Percentiles rank a stretch among this genome's conserved stretches.
These are phyloP conservation scores for Eumeta japonica DNA, from an alignment of 1,140 invertebrate genomes.

Conservation along the genomic window DNA sequence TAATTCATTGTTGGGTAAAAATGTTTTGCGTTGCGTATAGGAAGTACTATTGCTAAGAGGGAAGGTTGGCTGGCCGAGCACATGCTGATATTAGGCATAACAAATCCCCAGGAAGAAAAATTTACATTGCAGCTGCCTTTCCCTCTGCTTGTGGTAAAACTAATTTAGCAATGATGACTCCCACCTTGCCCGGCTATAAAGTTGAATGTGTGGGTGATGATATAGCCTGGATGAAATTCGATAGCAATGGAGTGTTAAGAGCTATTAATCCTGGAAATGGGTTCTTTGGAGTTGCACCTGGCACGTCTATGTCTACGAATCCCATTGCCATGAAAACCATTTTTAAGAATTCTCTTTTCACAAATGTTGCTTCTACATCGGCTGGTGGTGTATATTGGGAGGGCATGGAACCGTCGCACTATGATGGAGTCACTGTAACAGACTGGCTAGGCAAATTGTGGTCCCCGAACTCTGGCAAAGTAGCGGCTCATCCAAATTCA, in stretches of 20 bases:
- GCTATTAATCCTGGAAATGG: conserved; percentile 99
- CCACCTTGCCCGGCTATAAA: conserved; percentile 91
- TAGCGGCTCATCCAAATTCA: conserved; percentile 92
- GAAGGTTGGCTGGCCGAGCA: no score
- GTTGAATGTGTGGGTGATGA: conserved; percentile 89
- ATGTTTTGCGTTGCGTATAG: no score
- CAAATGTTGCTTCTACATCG: conserved; percentile 94
- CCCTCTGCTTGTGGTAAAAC: conserved; percentile 99
- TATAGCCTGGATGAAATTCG: conserved; percentile 97
- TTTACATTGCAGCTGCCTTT: conserved; percentile 96
- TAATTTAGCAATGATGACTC: conserved; percentile 97
- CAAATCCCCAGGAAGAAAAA: conserved; percentile 85
- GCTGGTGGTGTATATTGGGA: conserved; percentile 99
- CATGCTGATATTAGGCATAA: conserved; percentile 93
- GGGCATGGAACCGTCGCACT: conserved; percentile 70
- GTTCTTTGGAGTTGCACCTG: conserved; percentile 68
- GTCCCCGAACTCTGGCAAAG: conserved; percentile 67
- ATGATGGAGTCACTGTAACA: conserved; percentile 67
- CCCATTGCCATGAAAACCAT: conserved; percentile 97
- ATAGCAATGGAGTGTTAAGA: conserved; percentile 81
- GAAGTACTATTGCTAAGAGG: no score
- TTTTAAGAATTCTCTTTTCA: conserved; percentile 93
- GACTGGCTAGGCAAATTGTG: conserved; percentile 86
- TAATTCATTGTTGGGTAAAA: no score
- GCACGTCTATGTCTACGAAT: conserved; percentile 88